Conservation (phyloP, 1,140 invertebrate species). For the Bradysia coprophila region DNA sequence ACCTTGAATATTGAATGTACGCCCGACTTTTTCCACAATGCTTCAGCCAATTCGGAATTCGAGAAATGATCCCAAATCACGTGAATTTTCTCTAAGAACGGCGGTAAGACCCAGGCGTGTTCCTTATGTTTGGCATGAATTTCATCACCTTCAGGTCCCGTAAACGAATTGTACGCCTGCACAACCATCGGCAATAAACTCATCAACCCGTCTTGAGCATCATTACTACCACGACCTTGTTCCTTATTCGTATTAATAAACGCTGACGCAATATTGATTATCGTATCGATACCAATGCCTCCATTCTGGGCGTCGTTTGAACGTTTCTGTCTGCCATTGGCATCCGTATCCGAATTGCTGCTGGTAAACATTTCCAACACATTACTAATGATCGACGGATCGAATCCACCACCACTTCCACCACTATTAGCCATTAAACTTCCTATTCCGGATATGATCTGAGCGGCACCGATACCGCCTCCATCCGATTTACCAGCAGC, state of each 20-base stretch:
- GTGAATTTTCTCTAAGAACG: slow-evolving; percentile 50
- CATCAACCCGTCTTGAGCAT: slow-evolving; percentile 32
- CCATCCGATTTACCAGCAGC: slow-evolving; percentile 11
- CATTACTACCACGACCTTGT: slow-evolving; percentile 9
- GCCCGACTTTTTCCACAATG: slow-evolving; percentile 50
- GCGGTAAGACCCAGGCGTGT: slow-evolving; percentile 51
- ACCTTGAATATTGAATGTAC: slow-evolving; percentile 40
- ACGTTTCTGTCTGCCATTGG: not conserved
- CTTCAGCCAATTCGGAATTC: slow-evolving; percentile 52
- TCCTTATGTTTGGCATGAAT: slow-evolving; percentile 39
- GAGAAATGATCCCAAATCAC: slow-evolving; percentile 61
- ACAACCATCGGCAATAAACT: slow-evolving; percentile 42
- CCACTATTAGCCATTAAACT: slow-evolving; percentile 12
- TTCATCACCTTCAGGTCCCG: slow-evolving; percentile 28
- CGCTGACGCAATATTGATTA: slow-evolving; percentile 37
- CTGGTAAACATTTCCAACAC: slow-evolving; percentile 24
- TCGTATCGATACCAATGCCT: slow-evolving; percentile 27
- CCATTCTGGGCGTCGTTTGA: slow-evolving; percentile 3
- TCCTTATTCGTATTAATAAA: slow-evolving; percentile 26
- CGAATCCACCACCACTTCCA: slow-evolving; percentile 15
- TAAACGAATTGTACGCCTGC: slow-evolving; percentile 32
- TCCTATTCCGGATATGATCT: slow-evolving; percentile 25
- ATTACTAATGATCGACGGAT: slow-evolving; percentile 26
- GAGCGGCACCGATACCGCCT: slow-evolving; percentile 16
- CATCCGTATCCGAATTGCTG: slow-evolving; percentile 8